Conservation (phyloP, 2,888 invertebrate species). For the Gastrophysa polygoni region DNA sequence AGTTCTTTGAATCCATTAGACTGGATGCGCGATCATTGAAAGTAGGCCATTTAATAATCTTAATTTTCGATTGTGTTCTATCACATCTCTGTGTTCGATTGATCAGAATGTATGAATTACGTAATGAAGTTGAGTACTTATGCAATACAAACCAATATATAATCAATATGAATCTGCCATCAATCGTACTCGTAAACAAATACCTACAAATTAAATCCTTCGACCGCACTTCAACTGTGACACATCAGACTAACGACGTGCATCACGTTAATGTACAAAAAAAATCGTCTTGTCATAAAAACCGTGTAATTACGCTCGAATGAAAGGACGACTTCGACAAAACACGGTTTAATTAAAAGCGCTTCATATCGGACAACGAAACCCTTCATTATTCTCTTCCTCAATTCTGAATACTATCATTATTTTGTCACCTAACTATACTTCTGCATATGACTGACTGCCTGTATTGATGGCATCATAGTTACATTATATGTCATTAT, state of each 20-base stretch:
- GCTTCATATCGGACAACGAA: constrained; percentile 25
- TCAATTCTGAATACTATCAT: constrained; percentile 26
- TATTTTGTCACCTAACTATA: constrained; percentile 32
- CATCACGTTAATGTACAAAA: constrained; percentile 18
- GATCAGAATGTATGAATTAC: too few species aligned
- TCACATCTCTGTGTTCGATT: too few species aligned
- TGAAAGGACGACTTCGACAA: constrained; percentile 17
- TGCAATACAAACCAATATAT: too few species aligned
- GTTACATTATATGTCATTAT: constrained; percentile 17
- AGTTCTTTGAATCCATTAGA: too few species aligned
- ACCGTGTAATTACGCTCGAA: constrained; percentile 23
- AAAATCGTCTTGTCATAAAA: constrained; percentile 21
- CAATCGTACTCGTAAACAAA: too few species aligned
- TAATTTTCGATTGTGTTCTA: too few species aligned
- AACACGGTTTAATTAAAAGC: constrained; percentile 30
- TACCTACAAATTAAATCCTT: neutral
- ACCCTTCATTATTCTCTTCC: constrained; percentile 28
- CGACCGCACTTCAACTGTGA: neutral
- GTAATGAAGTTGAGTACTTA: too few species aligned
- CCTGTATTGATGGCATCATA: constrained; percentile 10
- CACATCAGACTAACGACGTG: constrained; percentile 18
- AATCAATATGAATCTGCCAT: too few species aligned
- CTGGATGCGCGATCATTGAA: too few species aligned
- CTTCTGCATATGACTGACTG: constrained; percentile 1
- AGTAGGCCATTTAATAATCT: too few species aligned